Percentiles rank a stretch among this genome's conserved stretches.
Evolutionary conservation across 2,888 invertebrate species (phyloP).

Genomic region (Choristoneura rosaceana): DNA sequence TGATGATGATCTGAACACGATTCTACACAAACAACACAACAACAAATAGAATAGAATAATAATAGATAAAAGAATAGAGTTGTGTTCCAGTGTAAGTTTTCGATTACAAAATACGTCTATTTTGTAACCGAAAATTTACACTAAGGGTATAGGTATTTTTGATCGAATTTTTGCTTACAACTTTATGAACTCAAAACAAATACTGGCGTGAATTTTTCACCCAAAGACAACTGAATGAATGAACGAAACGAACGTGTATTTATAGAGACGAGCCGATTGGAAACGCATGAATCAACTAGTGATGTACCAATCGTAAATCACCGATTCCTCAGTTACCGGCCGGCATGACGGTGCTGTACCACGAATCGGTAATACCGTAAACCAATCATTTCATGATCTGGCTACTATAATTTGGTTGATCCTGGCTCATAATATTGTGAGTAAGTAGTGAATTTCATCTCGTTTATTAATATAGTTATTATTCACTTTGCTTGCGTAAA

Average conservation of each 20-base stretch:
- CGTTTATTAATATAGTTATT: not conserved
- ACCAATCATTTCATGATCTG: not conserved
- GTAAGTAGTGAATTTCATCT: not conserved
- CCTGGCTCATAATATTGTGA: not conserved
- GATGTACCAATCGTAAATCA: slow-evolving; percentile 12
- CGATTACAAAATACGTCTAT: too few relatives aligned
- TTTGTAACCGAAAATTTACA: too few relatives aligned
- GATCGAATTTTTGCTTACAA: too few relatives aligned
- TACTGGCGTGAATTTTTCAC: too few relatives aligned
- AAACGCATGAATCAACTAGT: slow-evolving; percentile 17
- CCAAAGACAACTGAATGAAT: not conserved
- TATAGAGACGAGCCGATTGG: slow-evolving; percentile 3
- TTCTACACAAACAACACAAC: too few relatives aligned
- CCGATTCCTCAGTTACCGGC: slow-evolving; percentile 2
- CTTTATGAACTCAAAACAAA: too few relatives aligned
- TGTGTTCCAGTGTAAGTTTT: too few relatives aligned
- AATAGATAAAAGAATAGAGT: too few relatives aligned
- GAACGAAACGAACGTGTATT: not conserved
- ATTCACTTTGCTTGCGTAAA: too few relatives aligned
- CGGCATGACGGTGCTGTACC: not conserved
- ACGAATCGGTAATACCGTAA: not conserved
- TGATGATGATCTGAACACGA: too few relatives aligned
- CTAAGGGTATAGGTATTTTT: too few relatives aligned
- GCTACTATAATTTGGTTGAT: not conserved
- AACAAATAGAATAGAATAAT: too few relatives aligned